Evolutionary conservation across 2,888 invertebrate genomes (phyloP), one percentile per base, ranked within the genome.

Genomic region (Synergus gifuensis): DNA sequence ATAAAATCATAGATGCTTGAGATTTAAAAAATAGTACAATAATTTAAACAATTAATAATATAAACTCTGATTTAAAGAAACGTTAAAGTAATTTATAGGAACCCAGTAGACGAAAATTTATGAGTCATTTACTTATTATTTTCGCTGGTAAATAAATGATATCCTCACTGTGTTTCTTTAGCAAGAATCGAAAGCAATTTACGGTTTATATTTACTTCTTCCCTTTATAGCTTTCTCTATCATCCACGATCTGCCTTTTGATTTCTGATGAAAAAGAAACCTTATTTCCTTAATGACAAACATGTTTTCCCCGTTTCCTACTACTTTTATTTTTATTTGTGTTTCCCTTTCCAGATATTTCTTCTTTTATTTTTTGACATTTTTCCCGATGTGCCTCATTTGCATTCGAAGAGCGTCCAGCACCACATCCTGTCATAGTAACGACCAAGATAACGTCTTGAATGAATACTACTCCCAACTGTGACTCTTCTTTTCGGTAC

Each of bases 391-490:
- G 66, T 80, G 81, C 84, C 85, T 83, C 85, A 89, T 89, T 88
- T 88, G 85, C 88, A 89, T 89, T 89, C 88, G 87, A 82, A 69
- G 84, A 83, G 80, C 86, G 86, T 84, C 81, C 83, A 85, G 82
- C 83, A 83, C 69, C 78, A 82, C 86, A 87, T 88, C 88, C 87
- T 87, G 79, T 76, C 77, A 77, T 58, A 28, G 77, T 62, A 81
- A 83, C 76, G 79, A 69, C 69, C 67, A 81, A 81, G 78, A 77
- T 64, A 78, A 78, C 76, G 79, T 79, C 79, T 46, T 79, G 78
- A 78, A 62, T 62, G 44, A 28, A 63, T 49, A 42, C 9, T 12
- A 77, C 40, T 73, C 66, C 60, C 73, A 77, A 76, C 67, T 40
- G 18, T 18, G 18, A n/a, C 44, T 44, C 18, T 28, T n/a, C 4